Percentiles rank a stretch among this genome's conserved stretches.
phyloP scores from a whole-genome alignment of 2,797 vertebrate species.

The Cirrhinus mrigala region DNA sequence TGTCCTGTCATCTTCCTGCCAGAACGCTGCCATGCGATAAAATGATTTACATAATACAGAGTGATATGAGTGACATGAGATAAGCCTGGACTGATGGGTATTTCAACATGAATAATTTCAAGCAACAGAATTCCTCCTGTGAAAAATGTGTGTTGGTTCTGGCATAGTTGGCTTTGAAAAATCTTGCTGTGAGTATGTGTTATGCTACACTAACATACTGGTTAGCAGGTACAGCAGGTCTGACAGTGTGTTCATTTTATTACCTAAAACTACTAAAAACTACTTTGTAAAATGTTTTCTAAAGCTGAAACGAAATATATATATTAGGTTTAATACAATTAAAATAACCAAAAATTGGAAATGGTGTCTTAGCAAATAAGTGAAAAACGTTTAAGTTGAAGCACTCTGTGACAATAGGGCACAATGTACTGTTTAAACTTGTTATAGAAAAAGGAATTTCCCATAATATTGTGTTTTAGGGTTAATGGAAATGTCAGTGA shows the following conservation, averaged over 20 bases:
- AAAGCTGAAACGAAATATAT: neutral
- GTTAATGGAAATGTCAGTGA: neutral
- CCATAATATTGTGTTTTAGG: neutral
- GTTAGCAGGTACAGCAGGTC: neutral
- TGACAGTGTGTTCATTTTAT: neutral
- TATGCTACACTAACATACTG: neutral
- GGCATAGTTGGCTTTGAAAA: neutral
- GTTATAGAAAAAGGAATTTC: neutral
- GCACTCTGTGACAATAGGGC: neutral
- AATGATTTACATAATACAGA: constrained; percentile 37
- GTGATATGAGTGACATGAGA: constrained; percentile 27
- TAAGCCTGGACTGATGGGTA: constrained; percentile 21
- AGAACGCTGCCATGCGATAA: constrained; percentile 28
- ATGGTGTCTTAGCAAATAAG: neutral
- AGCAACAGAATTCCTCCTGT: constrained; percentile 19
- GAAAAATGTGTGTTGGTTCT: neutral
- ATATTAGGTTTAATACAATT: neutral
- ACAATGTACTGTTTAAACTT: neutral
- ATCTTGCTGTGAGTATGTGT: neutral
- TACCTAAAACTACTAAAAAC: neutral
- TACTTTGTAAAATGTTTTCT: too few relatives aligned
- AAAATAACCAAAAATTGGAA: neutral
- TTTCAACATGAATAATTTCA: constrained; percentile 34
- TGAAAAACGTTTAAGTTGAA: neutral
- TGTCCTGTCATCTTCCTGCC: constrained; percentile 34